Base-by-base conservation (phyloP, 2,797 vertebrate genomes). In the Sebastes diploproa region DNA sequence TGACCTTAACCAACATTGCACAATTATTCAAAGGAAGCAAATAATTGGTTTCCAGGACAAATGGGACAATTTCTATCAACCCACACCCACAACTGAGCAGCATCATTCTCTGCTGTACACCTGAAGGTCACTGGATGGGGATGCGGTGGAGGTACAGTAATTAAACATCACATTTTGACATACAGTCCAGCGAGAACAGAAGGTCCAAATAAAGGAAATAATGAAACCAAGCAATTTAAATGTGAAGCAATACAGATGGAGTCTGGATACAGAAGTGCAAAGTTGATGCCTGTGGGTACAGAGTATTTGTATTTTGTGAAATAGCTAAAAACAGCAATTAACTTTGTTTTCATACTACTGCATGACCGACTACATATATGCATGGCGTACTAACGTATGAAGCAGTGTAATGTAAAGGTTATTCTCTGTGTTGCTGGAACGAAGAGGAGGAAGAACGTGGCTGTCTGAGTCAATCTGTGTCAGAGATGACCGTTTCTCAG, bases 401-500 rank as follows among this genome's bases (percentile, higher is more conserved):
- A 38, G 66, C 36, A 59, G 27, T 42, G 55, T 29, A 52, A 67
- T n/a, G 12, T 30, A 55, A 81, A 86, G 29, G 70, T 68, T 67
- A 46, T 63, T 69, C 27, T 63, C 18, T 46, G 58, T 78, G 70
- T 50, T 61, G 59, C 27, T 77, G 52, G 20, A 83, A 38, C 2
- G 14, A 85, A 77, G 74, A 86, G 73, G 76, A 55, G 70, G n/a
- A 78, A 69, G 68, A 84, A 72, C 71, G 50, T 1, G 64, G 16
- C 81, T 90, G 91, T 91, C 91, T 72, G 68, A 89, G 59, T 89
- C 66, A 76, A 91, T 94, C 83, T 84, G 79, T 78, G 88, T 93
- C 93, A 94, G 30, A 74, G 65, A 87, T 80, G 86, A 89, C 82
- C 58, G 81, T 85, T 82, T 78, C 74, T 78, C 80, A 66, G 75